Evolutionary conservation across 2,113 vertebrate species (phyloP).

Genomic region (Tachuris rubrigastra): DNA sequence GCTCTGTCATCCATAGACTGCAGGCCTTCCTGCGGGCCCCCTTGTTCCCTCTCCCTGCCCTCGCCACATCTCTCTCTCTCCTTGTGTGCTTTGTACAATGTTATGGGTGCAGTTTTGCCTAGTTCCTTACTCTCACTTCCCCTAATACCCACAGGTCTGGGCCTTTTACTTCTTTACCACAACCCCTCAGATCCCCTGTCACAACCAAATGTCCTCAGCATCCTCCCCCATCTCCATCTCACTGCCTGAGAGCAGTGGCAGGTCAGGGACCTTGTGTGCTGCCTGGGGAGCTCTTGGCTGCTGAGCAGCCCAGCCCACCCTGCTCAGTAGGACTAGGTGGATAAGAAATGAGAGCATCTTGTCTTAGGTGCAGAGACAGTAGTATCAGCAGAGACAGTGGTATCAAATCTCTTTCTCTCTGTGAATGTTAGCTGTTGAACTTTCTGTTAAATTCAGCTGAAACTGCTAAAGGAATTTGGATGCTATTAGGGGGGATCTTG

Average conservation of each 20-base stretch:
- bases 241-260: background rate
- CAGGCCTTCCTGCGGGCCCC: background rate
- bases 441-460: background rate
- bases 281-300: rapidly evolving
- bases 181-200: background rate
- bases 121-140: background rate
- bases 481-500: background rate
- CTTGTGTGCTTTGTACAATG: background rate
- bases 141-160: background rate
- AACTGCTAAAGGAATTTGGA: background rate
- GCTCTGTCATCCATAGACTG: background rate
- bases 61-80: background rate
- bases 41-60: background rate
- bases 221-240: background rate
- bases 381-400: background rate
- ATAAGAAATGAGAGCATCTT: background rate
- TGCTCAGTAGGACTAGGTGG: background rate
- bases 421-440: background rate
- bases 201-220: background rate
- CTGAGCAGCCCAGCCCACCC: background rate
- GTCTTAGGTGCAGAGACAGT: background rate
- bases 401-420: background rate
- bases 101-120: background rate
- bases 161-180: background rate
- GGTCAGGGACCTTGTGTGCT: rapidly evolving